Conservation (phyloP, 2,113 vertebrate genomes). For the Pithys albifrons region DNA sequence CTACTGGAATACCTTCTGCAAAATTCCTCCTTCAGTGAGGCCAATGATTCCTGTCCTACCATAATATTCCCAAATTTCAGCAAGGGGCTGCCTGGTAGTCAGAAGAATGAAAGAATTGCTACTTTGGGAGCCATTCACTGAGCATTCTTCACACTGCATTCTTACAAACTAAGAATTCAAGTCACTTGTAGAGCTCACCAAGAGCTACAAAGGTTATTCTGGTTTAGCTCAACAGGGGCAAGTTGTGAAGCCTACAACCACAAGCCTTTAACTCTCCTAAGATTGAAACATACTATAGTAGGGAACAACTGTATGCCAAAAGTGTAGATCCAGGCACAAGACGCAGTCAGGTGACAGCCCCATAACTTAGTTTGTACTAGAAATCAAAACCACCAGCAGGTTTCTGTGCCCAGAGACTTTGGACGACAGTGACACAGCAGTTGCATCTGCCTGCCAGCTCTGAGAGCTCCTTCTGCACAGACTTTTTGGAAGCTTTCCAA, state of each 20-base stretch:
- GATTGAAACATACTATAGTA: neutral
- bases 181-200: neutral
- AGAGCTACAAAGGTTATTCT: neutral
- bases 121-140: neutral
- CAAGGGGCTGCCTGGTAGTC: neutral
- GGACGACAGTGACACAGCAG: neutral
- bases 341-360: neutral
- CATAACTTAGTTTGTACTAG: neutral
- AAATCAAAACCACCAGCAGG: neutral
- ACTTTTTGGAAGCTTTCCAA: neutral
- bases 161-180: neutral
- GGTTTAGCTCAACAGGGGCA: neutral
- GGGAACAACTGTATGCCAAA: neutral
- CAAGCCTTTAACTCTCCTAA: neutral
- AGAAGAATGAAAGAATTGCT: neutral
- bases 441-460: neutral
- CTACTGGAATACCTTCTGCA: neutral
- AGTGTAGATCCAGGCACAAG: neutral
- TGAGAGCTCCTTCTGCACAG: neutral
- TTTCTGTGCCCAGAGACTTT: neutral
- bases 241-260: neutral
- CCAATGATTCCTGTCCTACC: neutral
- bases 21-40: neutral
- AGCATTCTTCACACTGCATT: neutral
- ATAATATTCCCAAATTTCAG: neutral